Base-by-base conservation (phyloP, 1,140 invertebrate species). In the Drosophila carrolli region DNA sequence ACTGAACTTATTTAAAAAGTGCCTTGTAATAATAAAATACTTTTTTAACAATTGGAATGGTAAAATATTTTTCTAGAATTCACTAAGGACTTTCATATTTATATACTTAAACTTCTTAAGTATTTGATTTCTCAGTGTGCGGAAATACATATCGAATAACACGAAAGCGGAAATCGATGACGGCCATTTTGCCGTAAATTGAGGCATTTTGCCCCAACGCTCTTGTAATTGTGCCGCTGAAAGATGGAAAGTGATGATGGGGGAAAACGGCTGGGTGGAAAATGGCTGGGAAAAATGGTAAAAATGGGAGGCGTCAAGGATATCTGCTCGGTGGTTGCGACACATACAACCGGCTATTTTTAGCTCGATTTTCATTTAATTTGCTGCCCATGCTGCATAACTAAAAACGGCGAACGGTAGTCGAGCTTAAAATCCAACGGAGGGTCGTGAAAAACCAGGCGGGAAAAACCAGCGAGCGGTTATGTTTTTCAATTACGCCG, bases 151-250 rank as follows among this genome's bases (percentile, higher is more conserved):
- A 82, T 82, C 80, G 62, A 78, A 82, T 82, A 78, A 71, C 70
- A 66, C 46, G 63, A 66, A 83, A 84, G 81, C 83, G 83, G 83
- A 88, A 88, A 88, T 88, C 83, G 84, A 88, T 86, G 83, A 88
- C 83, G 72, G 79, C 83, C 83, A 86, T 86, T 86, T 86, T 82
- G 84, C 75, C 76, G 83, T 86, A 89, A 86, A 86, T 86, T 86
- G 82, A 81, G 81, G 82, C 81, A 86, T 86, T 86, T 81, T 59
- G 53, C 61, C 78, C 77, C 35, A 80, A 74, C 83, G 68, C 75
- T 79, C 57, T 74, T 86, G 83, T 86, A 86, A 86, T 88, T 88
- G 83, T 86, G 79, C 71, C 78, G 65, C 47, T 50, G 7, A 60
- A 47, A 38, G 65, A 68, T 66, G 65, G 23, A 43, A 66, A 53